Evolutionary conservation across 2,797 vertebrate species (phyloP).

Genomic region (Amblyraja radiata): DNA sequence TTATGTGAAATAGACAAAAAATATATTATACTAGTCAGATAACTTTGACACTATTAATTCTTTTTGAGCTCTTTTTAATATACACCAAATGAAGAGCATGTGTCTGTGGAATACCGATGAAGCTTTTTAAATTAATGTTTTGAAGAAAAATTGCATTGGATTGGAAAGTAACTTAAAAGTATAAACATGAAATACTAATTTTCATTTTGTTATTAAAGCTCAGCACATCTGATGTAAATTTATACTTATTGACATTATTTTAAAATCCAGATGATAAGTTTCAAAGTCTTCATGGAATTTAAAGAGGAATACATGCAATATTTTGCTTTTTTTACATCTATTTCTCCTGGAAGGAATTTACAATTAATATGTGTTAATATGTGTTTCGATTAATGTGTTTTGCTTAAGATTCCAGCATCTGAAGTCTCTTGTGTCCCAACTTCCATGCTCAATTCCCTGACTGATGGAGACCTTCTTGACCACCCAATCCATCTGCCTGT

Average conservation of each 20-base stretch:
- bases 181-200: neutral
- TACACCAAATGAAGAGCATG: neutral
- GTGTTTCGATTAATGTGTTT: neutral
- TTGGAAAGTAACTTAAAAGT: neutral
- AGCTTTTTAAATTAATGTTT: neutral
- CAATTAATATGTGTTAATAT: neutral
- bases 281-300: neutral
- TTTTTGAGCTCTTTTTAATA: neutral
- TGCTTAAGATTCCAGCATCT: no score
- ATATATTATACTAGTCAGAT: neutral
- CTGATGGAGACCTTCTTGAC: no score
- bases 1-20: neutral
- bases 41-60: neutral
- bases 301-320: neutral
- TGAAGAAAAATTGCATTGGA: neutral
- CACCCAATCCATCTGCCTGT: no score
- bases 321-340: neutral
- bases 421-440: no score
- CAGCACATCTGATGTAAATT: neutral
- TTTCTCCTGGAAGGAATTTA: neutral
- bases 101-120: neutral
- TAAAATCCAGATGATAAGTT: neutral
- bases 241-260: neutral
- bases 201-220: neutral
- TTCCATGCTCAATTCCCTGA: no score